Percentiles rank a stretch among this genome's conserved stretches.
These are phyloP conservation scores for Thelaira solivaga DNA, from an alignment of 2,888 invertebrate genomes.

Conservation along the genomic window DNA sequence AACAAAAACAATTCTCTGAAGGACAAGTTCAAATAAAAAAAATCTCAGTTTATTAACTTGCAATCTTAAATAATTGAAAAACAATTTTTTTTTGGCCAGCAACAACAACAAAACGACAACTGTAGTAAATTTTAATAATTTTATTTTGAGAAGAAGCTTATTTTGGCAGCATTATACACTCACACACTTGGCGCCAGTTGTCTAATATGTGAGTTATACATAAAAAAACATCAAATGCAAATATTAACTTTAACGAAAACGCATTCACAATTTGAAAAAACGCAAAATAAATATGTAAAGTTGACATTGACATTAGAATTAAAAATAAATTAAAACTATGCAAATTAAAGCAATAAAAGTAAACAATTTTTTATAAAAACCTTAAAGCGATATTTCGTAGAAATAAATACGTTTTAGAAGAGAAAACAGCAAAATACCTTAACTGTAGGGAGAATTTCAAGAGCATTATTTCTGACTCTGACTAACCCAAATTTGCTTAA, in stretches of 20 bases:
- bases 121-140: constrained; percentile 20
- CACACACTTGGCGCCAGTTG: constrained; percentile 43
- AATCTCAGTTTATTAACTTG: constrained; percentile 39
- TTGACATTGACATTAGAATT: constrained; percentile 46
- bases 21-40: constrained; percentile 37
- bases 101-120: not conserved
- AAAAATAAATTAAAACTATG: not conserved
- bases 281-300: constrained; percentile 22
- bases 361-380: not conserved
- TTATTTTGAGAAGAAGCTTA: constrained; percentile 5
- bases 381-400: too few relatives aligned
- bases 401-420: too few relatives aligned
- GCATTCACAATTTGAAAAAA: constrained; percentile 11
- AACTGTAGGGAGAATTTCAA: too few relatives aligned
- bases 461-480: too few relatives aligned
- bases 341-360: not conserved
- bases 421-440: too few relatives aligned
- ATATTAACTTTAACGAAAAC: constrained; percentile 16
- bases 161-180: not conserved
- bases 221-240: constrained; percentile 1
- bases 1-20: not conserved
- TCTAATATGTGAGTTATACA: not conserved
- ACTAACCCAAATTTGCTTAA: too few relatives aligned
- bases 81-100: constrained; percentile 7
- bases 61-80: constrained; percentile 4